Conservation (phyloP, 1,140 invertebrate species). For the Drosophila ercepeae region DNA sequence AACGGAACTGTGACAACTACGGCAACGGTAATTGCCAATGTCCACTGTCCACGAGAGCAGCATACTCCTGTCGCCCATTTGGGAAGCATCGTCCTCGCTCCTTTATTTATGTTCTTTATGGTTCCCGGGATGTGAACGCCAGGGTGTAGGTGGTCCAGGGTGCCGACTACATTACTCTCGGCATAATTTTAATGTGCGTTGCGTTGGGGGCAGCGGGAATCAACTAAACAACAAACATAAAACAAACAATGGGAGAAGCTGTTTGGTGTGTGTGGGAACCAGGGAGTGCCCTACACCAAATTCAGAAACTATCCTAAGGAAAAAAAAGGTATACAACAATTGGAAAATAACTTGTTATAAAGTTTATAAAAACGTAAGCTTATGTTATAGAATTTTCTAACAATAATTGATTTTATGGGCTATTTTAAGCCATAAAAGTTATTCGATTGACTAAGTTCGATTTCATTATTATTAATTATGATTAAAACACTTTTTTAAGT, state of each 20-base stretch:
- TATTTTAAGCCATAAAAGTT: too few relatives aligned
- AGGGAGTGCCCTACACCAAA: not conserved
- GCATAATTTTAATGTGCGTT: constrained; percentile 76
- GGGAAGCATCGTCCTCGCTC: constrained; percentile 39
- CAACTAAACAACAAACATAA: constrained; percentile 66
- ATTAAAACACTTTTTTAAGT: too few relatives aligned
- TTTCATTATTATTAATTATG: too few relatives aligned
- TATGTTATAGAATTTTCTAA: too few relatives aligned
- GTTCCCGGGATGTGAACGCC: not conserved
- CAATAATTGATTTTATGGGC: too few relatives aligned
- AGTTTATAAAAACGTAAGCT: too few relatives aligned
- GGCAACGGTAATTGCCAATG: constrained; percentile 78
- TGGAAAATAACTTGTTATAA: too few relatives aligned
- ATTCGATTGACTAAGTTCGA: too few relatives aligned
- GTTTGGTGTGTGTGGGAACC: not conserved
- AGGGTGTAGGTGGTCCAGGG: not conserved
- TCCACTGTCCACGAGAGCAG: constrained; percentile 50
- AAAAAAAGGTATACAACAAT: not conserved
- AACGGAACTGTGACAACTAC: constrained; percentile 67
- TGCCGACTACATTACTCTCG: constrained; percentile 64
- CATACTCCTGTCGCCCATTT: constrained; percentile 53
- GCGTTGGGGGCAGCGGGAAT: constrained; percentile 18
- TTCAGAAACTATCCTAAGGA: not conserved
- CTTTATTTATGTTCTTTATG: constrained; percentile 52
- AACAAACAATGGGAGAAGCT: constrained; percentile 25